Evolutionary conservation across 1,140 invertebrate genomes (phyloP).

Genomic region (Ostrea edulis): DNA sequence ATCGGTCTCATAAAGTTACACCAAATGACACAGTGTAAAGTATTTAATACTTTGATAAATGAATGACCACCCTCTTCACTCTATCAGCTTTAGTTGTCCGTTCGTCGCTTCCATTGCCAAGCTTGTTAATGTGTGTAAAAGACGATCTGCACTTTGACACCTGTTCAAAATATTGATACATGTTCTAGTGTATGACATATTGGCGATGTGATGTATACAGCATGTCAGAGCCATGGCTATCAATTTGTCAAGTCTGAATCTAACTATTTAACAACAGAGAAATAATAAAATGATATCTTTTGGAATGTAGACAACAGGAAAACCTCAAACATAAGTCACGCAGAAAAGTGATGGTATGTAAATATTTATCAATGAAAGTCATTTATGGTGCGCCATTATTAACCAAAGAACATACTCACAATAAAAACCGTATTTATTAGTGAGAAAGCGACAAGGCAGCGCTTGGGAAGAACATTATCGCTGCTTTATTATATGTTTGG

Average conservation of each 20-base stretch:
- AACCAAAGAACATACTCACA: conserved; percentile 25
- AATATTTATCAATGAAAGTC: conserved; percentile 39
- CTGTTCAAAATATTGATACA: conserved; percentile 29
- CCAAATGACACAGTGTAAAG: conserved; percentile 28
- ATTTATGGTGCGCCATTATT: conserved; percentile 6
- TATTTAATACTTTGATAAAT: conserved; percentile 34
- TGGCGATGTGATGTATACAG: conserved; percentile 29
- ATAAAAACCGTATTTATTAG: conserved; percentile 35
- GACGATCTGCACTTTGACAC: conserved; percentile 30
- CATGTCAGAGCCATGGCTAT: conserved; percentile 4
- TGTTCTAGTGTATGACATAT: conserved; percentile 26
- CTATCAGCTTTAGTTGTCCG: conserved; percentile 24
- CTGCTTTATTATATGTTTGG: conserved; percentile 32
- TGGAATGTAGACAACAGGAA: background rate
- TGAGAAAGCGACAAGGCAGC: conserved; percentile 31
- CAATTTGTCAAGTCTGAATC: conserved; percentile 37
- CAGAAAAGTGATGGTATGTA: conserved; percentile 20
- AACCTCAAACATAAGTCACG: conserved; percentile 25
- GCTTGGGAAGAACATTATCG: conserved; percentile 12
- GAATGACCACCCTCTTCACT: conserved; percentile 29
- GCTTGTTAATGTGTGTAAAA: conserved; percentile 33
- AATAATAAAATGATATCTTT: conserved; percentile 22
- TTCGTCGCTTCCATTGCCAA: background rate
- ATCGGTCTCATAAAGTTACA: conserved; percentile 27
- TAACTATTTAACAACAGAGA: conserved; percentile 22